Base-by-base conservation (phyloP, 2,797 vertebrate species). In the Pseudotriccus pelzelni region DNA sequence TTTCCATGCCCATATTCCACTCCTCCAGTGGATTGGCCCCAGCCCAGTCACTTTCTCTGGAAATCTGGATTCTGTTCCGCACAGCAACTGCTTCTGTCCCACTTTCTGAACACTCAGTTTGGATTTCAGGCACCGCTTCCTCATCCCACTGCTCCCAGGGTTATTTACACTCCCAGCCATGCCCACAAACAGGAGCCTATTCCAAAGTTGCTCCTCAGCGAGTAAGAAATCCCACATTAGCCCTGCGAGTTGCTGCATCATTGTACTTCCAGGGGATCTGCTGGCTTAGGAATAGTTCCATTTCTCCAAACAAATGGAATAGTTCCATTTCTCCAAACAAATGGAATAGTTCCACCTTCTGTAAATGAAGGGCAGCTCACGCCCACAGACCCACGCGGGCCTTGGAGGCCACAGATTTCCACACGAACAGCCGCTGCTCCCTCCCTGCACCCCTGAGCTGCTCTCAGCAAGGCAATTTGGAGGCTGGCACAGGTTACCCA, bases 351-450 rank as follows among this genome's bases (percentile, higher is more conserved):
- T 56, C 60, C 22, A 16, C 23, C 30, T 43, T 52, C 74, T 19
- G n/a, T 1, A 56, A 80, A 37, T 2, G 28, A 59, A 66, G 72
- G 37, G 22, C 30, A 68, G 22, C 10, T 34, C n/a, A 56, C 0
- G 0, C 5, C 62, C 30, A 1, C 3, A 13, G 9, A 49, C 50
- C 2, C 0, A 32, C 25, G 4, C 32, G 34, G 41, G 41, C 62
- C 37, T 27, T 52, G 80, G 52, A 78, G 30, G n/a, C 56, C 44
- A 50, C 23, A 18, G 34, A 27, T 41, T 67, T 36, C 39, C 56
- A 47, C 1, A 3, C 8, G 18, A 20, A 67, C 41, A 27, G 15
- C 28, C 17, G n/a, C 28, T 32, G 16, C 68, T 32, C 18, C 39
- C 73, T 59, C 49, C n/a, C 60, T 30, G 16, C 12, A 49, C 55